Evolutionary conservation across 2,888 invertebrate genomes (phyloP), one percentile per base, ranked within the genome.

Genomic region (Zeuzera pyrina): DNA sequence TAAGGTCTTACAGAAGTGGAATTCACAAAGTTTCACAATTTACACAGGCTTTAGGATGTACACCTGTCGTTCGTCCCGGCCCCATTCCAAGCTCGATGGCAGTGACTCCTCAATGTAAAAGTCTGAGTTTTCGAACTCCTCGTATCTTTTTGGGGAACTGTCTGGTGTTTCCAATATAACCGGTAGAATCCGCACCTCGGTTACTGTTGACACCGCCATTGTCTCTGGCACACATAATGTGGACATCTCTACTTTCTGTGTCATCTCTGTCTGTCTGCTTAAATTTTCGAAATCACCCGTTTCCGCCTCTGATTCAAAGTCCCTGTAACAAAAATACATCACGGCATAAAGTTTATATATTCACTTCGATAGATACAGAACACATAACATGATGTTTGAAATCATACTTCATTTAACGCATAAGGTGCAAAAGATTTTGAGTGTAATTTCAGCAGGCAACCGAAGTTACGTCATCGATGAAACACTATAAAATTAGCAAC

Each of bases 81-180:
- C 88, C 79, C 88, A 89, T 56, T 89, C 91, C 76, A 92, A 88
- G 67, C 93, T 93, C 58, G 93, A 92, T 37, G 93, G 93, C 78
- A 93, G 87, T 43, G 93, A 93, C 73, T 94, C 94, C 63, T 94
- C 94, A 73, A 94, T 92, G 86, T 92, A 94, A 87, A 90, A 93
- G 68, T 94, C 92, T 29, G 92, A 91, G 61, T 88, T 89, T 57
- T 89, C 86, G 76, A 93, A 93, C 74, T 92, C 93, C 43, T 68
- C 57, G 31, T 39, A 36, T 11, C 34, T 38, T 15, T 36, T 38
- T 29, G 52, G 47, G 41, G 48, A 55, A 40, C 38, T 45, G 33
- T 37, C 41, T 8, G 12, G 12, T 26, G 43, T 52, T 44, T 70
- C 76, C 57, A 43, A 42, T 52, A 70, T 59, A 54, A 63, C 53